Percentiles rank a stretch among this genome's conserved stretches.
Conservation (phyloP, 1,140 invertebrate species). For the Scaptomyza hsui region DNA sequence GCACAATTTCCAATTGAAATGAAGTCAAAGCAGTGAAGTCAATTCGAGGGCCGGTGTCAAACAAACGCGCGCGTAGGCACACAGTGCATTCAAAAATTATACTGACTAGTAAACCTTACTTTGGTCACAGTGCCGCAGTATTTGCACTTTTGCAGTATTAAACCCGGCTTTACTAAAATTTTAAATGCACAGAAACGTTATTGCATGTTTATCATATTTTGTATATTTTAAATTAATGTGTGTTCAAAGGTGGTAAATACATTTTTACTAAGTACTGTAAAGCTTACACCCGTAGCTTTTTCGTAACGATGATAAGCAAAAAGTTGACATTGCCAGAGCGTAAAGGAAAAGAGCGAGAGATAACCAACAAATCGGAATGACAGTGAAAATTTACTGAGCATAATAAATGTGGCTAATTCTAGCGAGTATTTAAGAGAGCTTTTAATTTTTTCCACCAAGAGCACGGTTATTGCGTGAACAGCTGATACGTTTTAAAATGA, state of each 20-base stretch:
- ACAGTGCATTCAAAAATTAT: conserved; percentile 49
- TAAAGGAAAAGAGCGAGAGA: neutral
- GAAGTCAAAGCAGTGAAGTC: conserved; percentile 59
- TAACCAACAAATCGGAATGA: conserved; percentile 1
- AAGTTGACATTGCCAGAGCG: conserved; percentile 9
- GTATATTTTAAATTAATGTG: neutral
- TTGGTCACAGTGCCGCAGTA: neutral
- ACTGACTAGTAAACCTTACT: neutral
- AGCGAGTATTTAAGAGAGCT: conserved; percentile 14
- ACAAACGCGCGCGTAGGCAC: conserved; percentile 40
- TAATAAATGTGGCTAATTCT: neutral
- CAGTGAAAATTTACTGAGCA: neutral
- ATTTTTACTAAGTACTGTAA: neutral
- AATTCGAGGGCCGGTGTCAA: conserved; percentile 41
- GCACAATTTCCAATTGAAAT: conserved; percentile 73
- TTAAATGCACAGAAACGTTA: neutral
- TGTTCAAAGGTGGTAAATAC: neutral
- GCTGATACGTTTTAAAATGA: conserved; percentile 32
- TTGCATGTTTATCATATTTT: neutral
- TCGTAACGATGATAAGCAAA: conserved; percentile 51
- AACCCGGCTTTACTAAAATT: neutral
- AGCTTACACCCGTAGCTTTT: neutral
- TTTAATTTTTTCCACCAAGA: conserved; percentile 1
- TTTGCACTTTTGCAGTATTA: neutral
- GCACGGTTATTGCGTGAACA: conserved; percentile 20